These are phyloP conservation scores for Drosophila anceps DNA, from an alignment of 2,888 invertebrate species.

Conservation along the genomic window DNA sequence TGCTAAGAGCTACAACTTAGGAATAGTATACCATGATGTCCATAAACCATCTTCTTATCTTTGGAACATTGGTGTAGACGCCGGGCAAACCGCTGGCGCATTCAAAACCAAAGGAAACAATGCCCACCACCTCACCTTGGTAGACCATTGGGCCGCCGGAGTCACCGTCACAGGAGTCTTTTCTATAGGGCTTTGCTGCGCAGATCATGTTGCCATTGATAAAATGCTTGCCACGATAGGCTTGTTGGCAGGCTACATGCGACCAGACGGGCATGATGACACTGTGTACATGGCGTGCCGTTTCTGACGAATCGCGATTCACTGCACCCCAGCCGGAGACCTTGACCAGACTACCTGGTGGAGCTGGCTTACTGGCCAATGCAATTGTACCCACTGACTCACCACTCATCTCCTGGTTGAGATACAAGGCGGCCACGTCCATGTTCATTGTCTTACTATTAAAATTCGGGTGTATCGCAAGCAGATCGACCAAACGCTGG, in stretches of 20 bases:
- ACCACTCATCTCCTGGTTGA: constrained; percentile 59
- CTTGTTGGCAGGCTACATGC: constrained; percentile 35
- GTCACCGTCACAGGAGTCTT: constrained; percentile 83
- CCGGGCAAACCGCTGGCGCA: constrained; percentile 88
- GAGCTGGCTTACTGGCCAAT: constrained; percentile 50
- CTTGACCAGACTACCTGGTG: constrained; percentile 53
- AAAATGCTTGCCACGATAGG: constrained; percentile 44
- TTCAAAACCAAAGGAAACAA: constrained; percentile 87
- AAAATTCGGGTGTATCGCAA: constrained; percentile 58
- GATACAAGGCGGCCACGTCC: constrained; percentile 70
- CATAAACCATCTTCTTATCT: constrained; percentile 61
- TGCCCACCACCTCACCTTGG: constrained; percentile 86
- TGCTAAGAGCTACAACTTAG: constrained; percentile 22
- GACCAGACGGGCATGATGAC: constrained; percentile 62
- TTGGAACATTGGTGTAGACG: constrained; percentile 89
- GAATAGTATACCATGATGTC: constrained; percentile 38
- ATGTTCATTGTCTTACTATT: constrained; percentile 60
- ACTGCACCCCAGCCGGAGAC: constrained; percentile 72
- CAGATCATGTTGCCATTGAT: constrained; percentile 80
- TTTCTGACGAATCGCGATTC: constrained; percentile 28
- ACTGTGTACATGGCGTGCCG: constrained; percentile 56
- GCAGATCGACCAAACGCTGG: constrained; percentile 32
- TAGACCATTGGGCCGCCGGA: constrained; percentile 82
- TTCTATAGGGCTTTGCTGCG: constrained; percentile 60
- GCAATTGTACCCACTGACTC: constrained; percentile 64